phyloP scores from a whole-genome alignment of 2,888 invertebrate species.

The Terebella lapidaria region DNA sequence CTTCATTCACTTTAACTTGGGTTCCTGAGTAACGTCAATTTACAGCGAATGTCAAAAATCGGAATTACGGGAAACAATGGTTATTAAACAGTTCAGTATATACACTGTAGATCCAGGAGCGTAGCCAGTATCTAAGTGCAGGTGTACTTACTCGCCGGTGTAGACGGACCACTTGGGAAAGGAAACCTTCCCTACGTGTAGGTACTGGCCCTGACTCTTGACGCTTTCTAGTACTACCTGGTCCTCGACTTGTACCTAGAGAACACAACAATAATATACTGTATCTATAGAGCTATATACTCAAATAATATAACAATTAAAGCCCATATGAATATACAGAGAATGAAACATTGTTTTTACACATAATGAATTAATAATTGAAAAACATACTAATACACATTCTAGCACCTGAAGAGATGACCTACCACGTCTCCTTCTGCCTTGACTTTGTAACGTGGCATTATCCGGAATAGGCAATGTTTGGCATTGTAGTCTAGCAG shows the following conservation, averaged over 20 bases:
- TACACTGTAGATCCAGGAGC: no score
- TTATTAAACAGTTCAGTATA: no score
- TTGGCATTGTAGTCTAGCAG: slow-evolving; percentile 39
- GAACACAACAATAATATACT: no score
- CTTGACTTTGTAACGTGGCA: slow-evolving; percentile 52
- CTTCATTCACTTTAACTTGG: no score
- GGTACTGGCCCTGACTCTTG: slow-evolving; percentile 45
- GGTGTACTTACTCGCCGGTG: slow-evolving; percentile 31
- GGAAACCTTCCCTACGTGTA: slow-evolving; percentile 41
- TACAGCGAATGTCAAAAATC: no score
- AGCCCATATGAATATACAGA: no score
- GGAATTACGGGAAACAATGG: no score
- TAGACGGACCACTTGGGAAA: slow-evolving; percentile 31
- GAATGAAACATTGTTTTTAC: not conserved
- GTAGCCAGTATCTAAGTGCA: no score
- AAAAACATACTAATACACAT: not conserved
- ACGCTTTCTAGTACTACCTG: slow-evolving; percentile 49
- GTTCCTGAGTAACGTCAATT: no score
- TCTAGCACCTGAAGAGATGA: no score
- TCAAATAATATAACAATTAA: not conserved
- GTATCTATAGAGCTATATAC: no score
- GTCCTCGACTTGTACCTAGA: slow-evolving; percentile 48
- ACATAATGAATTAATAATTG: not conserved
- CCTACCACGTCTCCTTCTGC: slow-evolving; percentile 50
- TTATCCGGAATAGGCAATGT: slow-evolving; percentile 46